A percentile compares a stretch with the other conserved stretches of the same genome.
phyloP scores from a whole-genome alignment of 2,797 vertebrate genomes.

The Sparus aurata region DNA sequence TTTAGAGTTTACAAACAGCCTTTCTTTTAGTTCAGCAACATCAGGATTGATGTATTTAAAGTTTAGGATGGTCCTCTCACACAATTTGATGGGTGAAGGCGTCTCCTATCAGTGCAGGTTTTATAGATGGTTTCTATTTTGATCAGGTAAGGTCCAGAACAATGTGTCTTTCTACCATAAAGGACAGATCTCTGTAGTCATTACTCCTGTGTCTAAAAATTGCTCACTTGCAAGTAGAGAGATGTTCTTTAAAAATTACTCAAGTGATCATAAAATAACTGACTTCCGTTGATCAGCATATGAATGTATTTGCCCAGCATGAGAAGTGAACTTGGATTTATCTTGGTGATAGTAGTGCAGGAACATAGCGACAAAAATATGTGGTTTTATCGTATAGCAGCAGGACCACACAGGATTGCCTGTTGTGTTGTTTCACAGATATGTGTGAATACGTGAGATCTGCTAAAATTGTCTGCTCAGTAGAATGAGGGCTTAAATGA shows the following conservation, averaged over 20 bases:
- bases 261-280: constrained; percentile 10
- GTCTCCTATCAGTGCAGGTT: constrained; percentile 9
- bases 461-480: too few relatives aligned
- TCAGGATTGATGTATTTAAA: constrained; percentile 2
- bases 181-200: constrained; percentile 25
- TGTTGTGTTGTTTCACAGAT: too few relatives aligned
- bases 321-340: constrained; percentile 22
- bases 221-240: constrained; percentile 12
- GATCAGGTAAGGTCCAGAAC: constrained; percentile 25
- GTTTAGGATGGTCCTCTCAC: constrained; percentile 1
- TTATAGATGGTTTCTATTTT: constrained; percentile 39
- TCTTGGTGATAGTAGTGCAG: constrained; percentile 6
- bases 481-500: too few relatives aligned
- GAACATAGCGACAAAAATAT: not conserved
- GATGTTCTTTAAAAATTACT: constrained; percentile 36
- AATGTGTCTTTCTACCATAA: constrained; percentile 27
- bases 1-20: constrained; percentile 1
- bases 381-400: not conserved
- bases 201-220: constrained; percentile 40
- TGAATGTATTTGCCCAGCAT: constrained; percentile 14
- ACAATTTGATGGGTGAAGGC: constrained; percentile 16
- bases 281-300: constrained; percentile 26
- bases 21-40: constrained; percentile 3
- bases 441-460: too few relatives aligned
- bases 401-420: not conserved